These are phyloP conservation scores for Caenorhabditis sp. DNA, from an alignment of 2,888 invertebrate genomes.

Conservation along the genomic window DNA sequence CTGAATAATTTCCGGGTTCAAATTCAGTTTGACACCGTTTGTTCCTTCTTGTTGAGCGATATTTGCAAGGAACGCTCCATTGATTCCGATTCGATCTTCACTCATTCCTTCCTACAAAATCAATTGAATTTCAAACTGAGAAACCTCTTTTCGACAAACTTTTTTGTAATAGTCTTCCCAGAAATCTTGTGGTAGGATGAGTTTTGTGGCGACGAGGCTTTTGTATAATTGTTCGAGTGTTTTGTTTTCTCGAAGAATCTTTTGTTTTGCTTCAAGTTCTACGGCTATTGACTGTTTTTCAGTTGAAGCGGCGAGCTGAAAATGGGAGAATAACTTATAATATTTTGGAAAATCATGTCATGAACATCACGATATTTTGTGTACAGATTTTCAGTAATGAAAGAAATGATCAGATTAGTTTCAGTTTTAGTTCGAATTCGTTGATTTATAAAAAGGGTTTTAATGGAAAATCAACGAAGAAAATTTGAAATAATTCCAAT, in stretches of 20 bases:
- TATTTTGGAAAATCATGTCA: too few relatives aligned
- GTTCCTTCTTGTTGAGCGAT: constrained; percentile 64
- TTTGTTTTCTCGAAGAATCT: constrained; percentile 58
- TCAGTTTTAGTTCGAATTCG: too few relatives aligned
- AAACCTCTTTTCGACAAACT: not conserved
- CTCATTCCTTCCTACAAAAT: constrained; percentile 40
- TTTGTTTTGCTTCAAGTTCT: constrained; percentile 59
- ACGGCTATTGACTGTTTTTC: constrained; percentile 48
- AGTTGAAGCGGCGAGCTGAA: constrained; percentile 51
- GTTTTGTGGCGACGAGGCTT: constrained; percentile 93
- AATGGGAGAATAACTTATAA: too few relatives aligned
- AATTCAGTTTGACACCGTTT: constrained; percentile 79
- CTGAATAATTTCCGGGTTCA: constrained; percentile 94
- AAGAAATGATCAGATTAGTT: too few relatives aligned
- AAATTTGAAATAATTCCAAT: too few relatives aligned
- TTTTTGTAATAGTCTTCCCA: constrained; percentile 76
- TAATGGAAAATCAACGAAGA: too few relatives aligned
- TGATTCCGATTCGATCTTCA: constrained; percentile 80
- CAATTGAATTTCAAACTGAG: not conserved
- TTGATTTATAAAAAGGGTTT: too few relatives aligned
- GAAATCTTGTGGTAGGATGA: constrained; percentile 95
- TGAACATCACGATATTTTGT: too few relatives aligned
- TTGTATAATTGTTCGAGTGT: constrained; percentile 79
- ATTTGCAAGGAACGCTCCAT: constrained; percentile 76
- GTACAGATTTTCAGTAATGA: not conserved